A percentile compares a stretch with the other conserved stretches of the same genome.
Conservation (phyloP, 2,113 vertebrate species). For the Pholis gunnellus region DNA sequence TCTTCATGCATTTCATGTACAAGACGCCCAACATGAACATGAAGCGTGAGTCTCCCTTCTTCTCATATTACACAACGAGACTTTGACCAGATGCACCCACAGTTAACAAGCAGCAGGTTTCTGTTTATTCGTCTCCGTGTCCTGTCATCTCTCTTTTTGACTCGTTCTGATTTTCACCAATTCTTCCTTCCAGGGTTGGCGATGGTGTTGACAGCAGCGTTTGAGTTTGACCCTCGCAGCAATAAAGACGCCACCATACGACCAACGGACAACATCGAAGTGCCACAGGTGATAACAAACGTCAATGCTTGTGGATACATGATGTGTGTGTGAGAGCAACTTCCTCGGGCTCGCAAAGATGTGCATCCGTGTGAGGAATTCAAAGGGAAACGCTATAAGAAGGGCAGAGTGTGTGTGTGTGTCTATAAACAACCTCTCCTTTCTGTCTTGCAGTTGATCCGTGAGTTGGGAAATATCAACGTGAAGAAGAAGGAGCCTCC, state of each 20-base stretch:
- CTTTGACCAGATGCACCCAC: not conserved
- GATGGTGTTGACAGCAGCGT: conserved; percentile 97
- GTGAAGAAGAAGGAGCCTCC: conserved; percentile 99
- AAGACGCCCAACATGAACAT: conserved; percentile 99
- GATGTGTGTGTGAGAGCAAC: not conserved
- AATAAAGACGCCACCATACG: conserved; percentile 98
- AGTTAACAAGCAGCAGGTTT: not conserved
- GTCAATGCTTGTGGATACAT: not conserved
- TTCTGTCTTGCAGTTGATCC: conserved; percentile 88
- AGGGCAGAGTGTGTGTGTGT: not conserved
- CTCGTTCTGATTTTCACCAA: not conserved
- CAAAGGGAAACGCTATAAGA: not conserved
- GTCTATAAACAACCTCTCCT: not conserved
- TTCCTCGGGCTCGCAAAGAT: not conserved
- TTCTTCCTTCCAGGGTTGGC: conserved; percentile 85
- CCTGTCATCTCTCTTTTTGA: not conserved
- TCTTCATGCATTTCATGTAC: conserved; percentile 99
- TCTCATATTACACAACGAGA: not conserved
- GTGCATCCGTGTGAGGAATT: not conserved
- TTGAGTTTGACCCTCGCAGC: conserved; percentile 98
- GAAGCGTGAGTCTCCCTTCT: conserved; percentile 90
- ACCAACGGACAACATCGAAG: conserved; percentile 96
- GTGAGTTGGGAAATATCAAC: conserved; percentile 97
- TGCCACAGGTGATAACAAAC: conserved; percentile 91
- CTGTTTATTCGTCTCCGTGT: not conserved